Percentiles rank a stretch among this genome's conserved stretches.
Evolutionary conservation across 2,797 vertebrate species (phyloP).

Genomic region (Neomorphus geoffroyi): DNA sequence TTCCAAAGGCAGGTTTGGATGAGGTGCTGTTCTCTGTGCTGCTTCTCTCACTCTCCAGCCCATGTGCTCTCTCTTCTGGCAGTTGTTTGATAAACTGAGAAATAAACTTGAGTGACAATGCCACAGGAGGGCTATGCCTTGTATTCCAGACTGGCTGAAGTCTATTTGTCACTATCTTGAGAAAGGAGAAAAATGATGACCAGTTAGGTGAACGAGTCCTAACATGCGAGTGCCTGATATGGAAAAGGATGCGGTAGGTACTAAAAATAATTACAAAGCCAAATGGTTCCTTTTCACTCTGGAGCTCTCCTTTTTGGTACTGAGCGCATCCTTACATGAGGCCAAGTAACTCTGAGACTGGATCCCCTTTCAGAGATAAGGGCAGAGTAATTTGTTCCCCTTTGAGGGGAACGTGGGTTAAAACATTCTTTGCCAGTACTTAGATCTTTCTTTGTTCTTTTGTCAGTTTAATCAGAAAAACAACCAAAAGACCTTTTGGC

Average conservation of each 20-base stretch:
- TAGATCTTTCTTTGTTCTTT: slow-evolving; percentile 43
- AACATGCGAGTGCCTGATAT: rapidly evolving
- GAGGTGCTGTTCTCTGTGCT: rapidly evolving
- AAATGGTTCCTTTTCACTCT: neutral
- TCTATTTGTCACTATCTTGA: neutral
- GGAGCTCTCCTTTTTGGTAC: neutral
- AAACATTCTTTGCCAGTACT: slow-evolving; percentile 52
- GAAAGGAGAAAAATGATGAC: neutral
- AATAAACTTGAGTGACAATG: neutral
- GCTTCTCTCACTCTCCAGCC: neutral
- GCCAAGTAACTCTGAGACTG: neutral
- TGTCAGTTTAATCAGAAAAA: slow-evolving; percentile 26
- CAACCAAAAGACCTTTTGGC: neutral
- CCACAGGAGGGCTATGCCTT: neutral
- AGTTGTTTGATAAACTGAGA: neutral
- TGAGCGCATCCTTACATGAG: neutral
- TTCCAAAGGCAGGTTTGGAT: neutral
- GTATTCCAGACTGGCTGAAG: neutral
- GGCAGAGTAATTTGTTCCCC: slow-evolving; percentile 57
- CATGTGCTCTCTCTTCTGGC: rapidly evolving
- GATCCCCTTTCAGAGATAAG: slow-evolving; percentile 66
- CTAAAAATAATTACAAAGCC: neutral
- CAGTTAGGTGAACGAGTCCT: neutral
- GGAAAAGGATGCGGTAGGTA: neutral
- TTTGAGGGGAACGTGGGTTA: slow-evolving; percentile 52